Evolutionary conservation across 2,797 vertebrate species (phyloP), one percentile per base, ranked within the genome.

Genomic region (Percopsis omiscomaycus): DNA sequence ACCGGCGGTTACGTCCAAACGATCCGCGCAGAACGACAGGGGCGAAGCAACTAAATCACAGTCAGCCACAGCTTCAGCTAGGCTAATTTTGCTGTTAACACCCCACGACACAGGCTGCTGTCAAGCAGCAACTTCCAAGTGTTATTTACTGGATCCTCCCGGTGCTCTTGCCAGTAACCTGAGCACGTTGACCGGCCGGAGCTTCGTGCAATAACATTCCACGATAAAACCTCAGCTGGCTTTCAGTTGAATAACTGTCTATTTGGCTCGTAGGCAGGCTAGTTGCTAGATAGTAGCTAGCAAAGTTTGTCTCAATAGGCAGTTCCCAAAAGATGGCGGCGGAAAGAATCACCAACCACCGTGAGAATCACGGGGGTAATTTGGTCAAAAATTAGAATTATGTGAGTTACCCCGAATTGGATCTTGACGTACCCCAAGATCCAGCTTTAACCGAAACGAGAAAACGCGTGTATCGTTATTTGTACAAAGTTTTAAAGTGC

Each of bases 271-370:
- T 27, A 56, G 62, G 48, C 77, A 57, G 62, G 83, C 77, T 85
- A 77, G 85, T 86, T 46, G 84, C 87, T 85, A 82, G 62, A 49
- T 12, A 73, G 44, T 27, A 54, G 79, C 79, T 81, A 70, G 69
- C 66, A 60, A 61, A 63, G 49, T 67, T 91, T 86, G 84, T 82
- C 77, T 80, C 83, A 68, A 82, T 71, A 83, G 87, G 79, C 88
- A 86, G 84, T 84, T 89, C 85, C 84, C 87, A 82, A 91, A 93
- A 93, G 90, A 93, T 94, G 92, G 92, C 92, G 91, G 81, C 89
- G 87, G 55, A 30, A 74, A 80, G 73, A 86, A 81, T 89, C 84
- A 69, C 86, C 86, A 89, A 84, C 69, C 78, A 79, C 75, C 32
- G 74, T 68, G 69, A 81, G 76, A 85, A 77, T 77, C 75, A 67